Evolutionary conservation across 2,888 invertebrate species (phyloP).

Genomic region (Pardosa pseudoannulata): DNA sequence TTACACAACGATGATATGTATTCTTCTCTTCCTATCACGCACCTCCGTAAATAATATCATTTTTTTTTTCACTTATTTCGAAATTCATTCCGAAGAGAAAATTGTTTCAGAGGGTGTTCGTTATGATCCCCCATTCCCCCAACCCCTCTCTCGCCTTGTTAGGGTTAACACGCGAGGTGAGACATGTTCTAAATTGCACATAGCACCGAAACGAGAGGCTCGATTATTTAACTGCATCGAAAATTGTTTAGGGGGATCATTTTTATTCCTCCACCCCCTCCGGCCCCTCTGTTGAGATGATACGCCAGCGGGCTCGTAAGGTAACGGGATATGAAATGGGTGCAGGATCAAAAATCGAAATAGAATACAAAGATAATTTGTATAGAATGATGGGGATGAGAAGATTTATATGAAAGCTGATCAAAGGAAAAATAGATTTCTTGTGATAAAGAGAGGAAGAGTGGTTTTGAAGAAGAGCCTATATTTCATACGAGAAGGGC

Average conservation of each 20-base stretch:
- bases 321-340: neutral
- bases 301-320: neutral
- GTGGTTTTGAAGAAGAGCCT: neutral
- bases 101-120: conserved; percentile 35
- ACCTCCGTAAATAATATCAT: conserved; percentile 44
- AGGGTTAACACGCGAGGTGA: conserved; percentile 48
- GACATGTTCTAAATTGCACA: conserved; percentile 58
- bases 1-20: conserved; percentile 29
- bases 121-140: neutral
- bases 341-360: conserved; percentile 12
- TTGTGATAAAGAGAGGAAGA: neutral
- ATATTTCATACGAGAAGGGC: too few relatives aligned
- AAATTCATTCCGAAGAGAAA: conserved; percentile 20
- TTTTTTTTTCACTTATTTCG: conserved; percentile 36
- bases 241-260: conserved; percentile 68
- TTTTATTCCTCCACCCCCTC: conserved; percentile 42
- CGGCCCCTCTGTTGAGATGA: neutral
- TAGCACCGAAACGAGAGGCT: conserved; percentile 38
- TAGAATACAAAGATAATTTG: conserved; percentile 13
- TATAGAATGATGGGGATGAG: neutral
- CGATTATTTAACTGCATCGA: conserved; percentile 65
- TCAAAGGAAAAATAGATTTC: neutral
- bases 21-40: conserved; percentile 20
- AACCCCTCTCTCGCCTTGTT: conserved; percentile 8
- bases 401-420: neutral